Percentiles rank a stretch among this genome's conserved stretches.
These are phyloP conservation scores for Corynorhinus townsendii DNA, from an alignment of 2,113 vertebrate species.

Conservation along the genomic window DNA sequence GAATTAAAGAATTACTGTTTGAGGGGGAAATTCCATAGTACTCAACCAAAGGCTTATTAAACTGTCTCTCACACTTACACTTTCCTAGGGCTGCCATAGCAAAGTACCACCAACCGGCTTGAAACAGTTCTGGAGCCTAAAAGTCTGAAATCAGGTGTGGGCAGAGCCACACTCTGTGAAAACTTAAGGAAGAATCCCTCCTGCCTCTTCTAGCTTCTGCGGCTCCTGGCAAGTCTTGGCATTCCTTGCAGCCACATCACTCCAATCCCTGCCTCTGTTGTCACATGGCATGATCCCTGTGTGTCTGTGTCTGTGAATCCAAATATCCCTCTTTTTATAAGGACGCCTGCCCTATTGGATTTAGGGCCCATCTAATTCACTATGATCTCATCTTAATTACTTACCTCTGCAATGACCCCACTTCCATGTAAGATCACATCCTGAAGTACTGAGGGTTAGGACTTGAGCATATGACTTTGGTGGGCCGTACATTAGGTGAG, in stretches of 20 bases:
- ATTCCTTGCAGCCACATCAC: not conserved
- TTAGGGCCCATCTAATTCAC: not conserved
- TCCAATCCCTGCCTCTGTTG: not conserved
- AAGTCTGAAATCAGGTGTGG: too few relatives aligned
- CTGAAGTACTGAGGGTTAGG: not conserved
- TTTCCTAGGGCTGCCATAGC: not conserved
- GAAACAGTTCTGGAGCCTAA: not conserved
- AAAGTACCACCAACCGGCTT: not conserved
- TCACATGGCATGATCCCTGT: too few relatives aligned
- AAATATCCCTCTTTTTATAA: not conserved
- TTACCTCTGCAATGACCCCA: not conserved
- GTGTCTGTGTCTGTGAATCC: not conserved
- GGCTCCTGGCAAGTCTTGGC: not conserved
- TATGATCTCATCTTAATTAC: not conserved
- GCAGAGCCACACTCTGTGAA: not conserved
- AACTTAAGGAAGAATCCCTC: too few relatives aligned
- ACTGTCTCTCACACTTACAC: not conserved
- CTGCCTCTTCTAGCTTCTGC: not conserved
- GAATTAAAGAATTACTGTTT: not conserved
- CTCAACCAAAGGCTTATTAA: not conserved
- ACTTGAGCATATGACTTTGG: not conserved
- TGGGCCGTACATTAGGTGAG: fast-evolving
- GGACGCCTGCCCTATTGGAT: not conserved
- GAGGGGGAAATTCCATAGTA: not conserved
- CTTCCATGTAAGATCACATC: not conserved